Base-by-base conservation (phyloP, 1,140 invertebrate species). In the Phocides pigmalion region DNA sequence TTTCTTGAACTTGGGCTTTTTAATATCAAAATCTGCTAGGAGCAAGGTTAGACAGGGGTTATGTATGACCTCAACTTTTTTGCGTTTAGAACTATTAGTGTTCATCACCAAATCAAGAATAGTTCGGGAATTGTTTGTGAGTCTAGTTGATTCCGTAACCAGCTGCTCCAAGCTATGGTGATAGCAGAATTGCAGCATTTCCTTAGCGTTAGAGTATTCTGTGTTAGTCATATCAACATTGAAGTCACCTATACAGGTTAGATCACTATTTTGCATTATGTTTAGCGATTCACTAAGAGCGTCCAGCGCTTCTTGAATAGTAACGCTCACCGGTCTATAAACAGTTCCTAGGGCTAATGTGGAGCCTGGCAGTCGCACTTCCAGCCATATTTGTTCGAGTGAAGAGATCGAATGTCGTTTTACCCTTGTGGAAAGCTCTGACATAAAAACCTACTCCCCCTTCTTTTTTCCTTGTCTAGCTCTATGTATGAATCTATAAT, bases 371-470 rank as follows among this genome's bases (percentile, higher is more conserved):
- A 58, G 0, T 11, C 1, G 11, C n/a, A 56, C 0, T 14, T 58
- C 42, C 56, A 20, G n/a, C n/a, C n/a, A n/a, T n/a, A n/a, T n/a
- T n/a, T n/a, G n/a, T n/a, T n/a, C n/a, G n/a, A n/a, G n/a, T 8
- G 22, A 9, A 0, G 53, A 17, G 9, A 0, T n/a, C 8, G 46
- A 53, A 9, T 65, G 63, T 20, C 54, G 53, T 25, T 42, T 39
- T 11, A 51, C 37, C n/a, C 14, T 12, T n/a, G 37, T 49, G 14
- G 12, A 39, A 8, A 63, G 58, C 9, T 32, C 49, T 63, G 5
- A 70, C 49, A 32, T 68, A 72, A 44, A 68, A 68, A 14, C 66
- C 70, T 12, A 72, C 59, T 0, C 70, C 70, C 12, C 70, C 70
- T 20, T 66, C 70, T 53, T 32, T 66, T 54, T 61, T 68, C 47